These are phyloP conservation scores for Grammomys surdaster DNA, from an alignment of 2,113 vertebrate genomes.

Conservation along the genomic window DNA sequence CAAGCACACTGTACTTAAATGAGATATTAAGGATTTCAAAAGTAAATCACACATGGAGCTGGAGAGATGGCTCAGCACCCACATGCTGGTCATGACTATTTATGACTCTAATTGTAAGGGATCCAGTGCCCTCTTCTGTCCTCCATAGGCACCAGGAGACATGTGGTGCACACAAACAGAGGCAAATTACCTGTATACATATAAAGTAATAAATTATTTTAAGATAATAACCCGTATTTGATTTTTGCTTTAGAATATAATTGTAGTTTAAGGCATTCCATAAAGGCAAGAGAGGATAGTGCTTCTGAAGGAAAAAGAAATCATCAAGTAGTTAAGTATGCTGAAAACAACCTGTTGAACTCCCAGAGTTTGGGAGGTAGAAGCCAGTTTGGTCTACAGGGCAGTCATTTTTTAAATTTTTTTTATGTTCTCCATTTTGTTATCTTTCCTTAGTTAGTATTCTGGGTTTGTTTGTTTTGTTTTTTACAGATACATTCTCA, in stretches of 20 bases:
- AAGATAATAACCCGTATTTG: conserved; percentile 17
- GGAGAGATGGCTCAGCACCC: background rate
- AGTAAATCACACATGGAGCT: conserved; percentile 2
- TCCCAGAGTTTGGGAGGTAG: too few species aligned
- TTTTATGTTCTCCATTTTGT: too few species aligned
- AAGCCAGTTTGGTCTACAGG: background rate
- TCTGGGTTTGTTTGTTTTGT: background rate
- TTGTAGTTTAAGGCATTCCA: conserved; percentile 58
- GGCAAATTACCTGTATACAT: background rate
- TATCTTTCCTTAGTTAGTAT: background rate
- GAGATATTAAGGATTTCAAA: conserved; percentile 44
- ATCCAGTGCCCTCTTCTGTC: background rate
- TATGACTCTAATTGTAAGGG: background rate
- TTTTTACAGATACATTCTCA: background rate
- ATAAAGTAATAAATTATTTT: background rate
- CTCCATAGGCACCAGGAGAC: background rate
- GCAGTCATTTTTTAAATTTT: background rate
- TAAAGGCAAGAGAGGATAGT: conserved; percentile 41
- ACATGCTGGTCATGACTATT: background rate
- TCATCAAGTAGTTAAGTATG: conserved; percentile 40
- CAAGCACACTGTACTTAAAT: conserved; percentile 28
- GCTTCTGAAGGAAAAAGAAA: background rate
- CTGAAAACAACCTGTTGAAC: conserved; percentile 55
- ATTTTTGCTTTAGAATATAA: conserved; percentile 58
- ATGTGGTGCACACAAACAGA: background rate